Evolutionary conservation across 2,888 invertebrate species (phyloP).

Genomic region (Sinodicranocentrus sp.): DNA sequence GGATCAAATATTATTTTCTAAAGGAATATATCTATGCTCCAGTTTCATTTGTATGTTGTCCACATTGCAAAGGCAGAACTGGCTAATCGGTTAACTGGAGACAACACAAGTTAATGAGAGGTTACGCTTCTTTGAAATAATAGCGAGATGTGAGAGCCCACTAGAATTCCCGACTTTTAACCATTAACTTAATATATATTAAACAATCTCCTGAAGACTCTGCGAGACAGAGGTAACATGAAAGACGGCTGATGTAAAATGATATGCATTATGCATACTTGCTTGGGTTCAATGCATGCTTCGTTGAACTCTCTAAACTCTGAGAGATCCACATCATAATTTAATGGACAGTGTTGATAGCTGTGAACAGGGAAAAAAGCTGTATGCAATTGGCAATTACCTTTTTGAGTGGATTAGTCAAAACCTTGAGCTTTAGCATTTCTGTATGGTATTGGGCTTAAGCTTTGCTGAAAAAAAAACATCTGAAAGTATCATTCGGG

Average conservation of each 20-base stretch:
- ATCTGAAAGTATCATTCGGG: slow-evolving; percentile 10
- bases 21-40: too few species aligned
- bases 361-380: slow-evolving; percentile 15
- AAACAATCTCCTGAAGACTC: not conserved
- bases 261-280: too few species aligned
- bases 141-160: slow-evolving; percentile 28
- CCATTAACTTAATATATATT: slow-evolving; percentile 13
- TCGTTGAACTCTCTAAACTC: slow-evolving; percentile 26
- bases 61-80: slow-evolving; percentile 38
- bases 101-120: slow-evolving; percentile 49
- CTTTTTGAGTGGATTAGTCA: not conserved
- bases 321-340: slow-evolving; percentile 6
- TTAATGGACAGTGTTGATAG: slow-evolving; percentile 33
- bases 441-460: not conserved
- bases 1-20: not conserved
- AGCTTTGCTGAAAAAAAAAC: not conserved
- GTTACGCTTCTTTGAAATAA: slow-evolving; percentile 25
- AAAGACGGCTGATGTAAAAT: too few species aligned
- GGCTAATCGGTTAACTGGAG: slow-evolving; percentile 61
- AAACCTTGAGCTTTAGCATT: too few species aligned
- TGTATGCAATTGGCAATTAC: not conserved
- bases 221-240: not conserved
- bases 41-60: slow-evolving; percentile 27
- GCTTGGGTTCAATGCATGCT: slow-evolving; percentile 22
- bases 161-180: slow-evolving; percentile 35